Conservation (phyloP, 2,797 vertebrate genomes). For the Chrysocyon brachyurus region DNA sequence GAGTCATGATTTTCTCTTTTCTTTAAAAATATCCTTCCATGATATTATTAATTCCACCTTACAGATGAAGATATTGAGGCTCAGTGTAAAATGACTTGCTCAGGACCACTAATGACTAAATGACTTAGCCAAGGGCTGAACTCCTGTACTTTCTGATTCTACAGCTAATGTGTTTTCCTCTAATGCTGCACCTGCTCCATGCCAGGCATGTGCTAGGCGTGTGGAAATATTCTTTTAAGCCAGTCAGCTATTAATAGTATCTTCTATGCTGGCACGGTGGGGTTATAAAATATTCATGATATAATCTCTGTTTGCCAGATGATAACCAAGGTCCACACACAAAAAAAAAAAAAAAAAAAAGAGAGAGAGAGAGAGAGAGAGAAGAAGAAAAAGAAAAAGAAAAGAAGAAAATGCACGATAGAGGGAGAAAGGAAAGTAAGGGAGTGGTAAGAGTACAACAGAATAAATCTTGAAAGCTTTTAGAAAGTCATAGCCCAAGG, state of each 20-base stretch:
- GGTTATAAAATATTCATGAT: constrained; percentile 65
- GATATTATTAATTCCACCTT: background rate
- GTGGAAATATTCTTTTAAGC: constrained; percentile 23
- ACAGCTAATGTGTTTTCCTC: background rate
- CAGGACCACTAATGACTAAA: background rate
- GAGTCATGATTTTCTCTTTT: constrained; percentile 21
- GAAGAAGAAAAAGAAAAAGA: background rate
- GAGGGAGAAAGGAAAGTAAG: background rate
- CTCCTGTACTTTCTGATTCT: background rate
- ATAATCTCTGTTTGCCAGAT: constrained; percentile 41
- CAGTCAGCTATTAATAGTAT: constrained; percentile 28
- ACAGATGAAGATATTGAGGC: background rate
- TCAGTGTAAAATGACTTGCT: constrained; percentile 15
- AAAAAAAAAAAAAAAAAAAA: background rate
- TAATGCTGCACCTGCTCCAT: background rate
- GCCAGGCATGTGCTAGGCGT: background rate
- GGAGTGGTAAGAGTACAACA: background rate
- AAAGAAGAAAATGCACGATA: background rate
- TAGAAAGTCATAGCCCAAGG: background rate
- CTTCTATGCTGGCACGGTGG: background rate
- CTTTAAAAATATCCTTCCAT: background rate
- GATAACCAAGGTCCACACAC: constrained; percentile 5
- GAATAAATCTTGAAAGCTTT: background rate
- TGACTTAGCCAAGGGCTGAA: background rate
- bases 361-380: too few species aligned